Conservation (phyloP, 1,140 invertebrate species). For the Holcopasites calliopsidis region DNA sequence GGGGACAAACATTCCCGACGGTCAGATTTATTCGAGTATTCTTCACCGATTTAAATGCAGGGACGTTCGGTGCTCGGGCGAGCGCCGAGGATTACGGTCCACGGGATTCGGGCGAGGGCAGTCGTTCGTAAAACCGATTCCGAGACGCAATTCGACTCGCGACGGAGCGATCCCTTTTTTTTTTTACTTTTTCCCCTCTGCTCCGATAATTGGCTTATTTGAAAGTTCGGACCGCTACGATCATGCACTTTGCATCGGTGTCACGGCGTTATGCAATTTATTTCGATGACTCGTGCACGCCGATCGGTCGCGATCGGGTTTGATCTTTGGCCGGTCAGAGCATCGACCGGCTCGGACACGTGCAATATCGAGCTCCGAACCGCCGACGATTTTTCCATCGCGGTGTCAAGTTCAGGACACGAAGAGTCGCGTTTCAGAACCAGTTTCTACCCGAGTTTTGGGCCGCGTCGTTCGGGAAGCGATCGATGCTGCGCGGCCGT, state of each 20-base stretch:
- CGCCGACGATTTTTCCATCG: conserved; percentile 16
- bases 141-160: no score
- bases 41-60: conserved; percentile 4
- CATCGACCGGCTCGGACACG: conserved; percentile 4
- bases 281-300: conserved; percentile 26
- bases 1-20: not conserved
- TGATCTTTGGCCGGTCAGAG: conserved; percentile 50
- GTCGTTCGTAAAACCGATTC: not conserved
- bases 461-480: not conserved
- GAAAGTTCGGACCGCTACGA: not conserved
- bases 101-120: no score
- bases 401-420: conserved; percentile 49
- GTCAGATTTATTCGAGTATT: conserved; percentile 22
- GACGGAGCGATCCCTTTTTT: no score
- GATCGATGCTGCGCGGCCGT: not conserved
- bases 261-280: conserved; percentile 46
- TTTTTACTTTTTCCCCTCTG: no score
- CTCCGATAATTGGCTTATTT: conserved; percentile 15
- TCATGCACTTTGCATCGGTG: conserved; percentile 41
- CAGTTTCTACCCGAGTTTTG: not conserved
- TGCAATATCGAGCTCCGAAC: not conserved
- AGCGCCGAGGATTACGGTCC: not conserved
- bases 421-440: conserved; percentile 34
- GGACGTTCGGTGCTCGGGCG: not conserved
- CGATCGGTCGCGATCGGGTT: conserved; percentile 5